Conservation (phyloP, 2,797 vertebrate genomes). For the Pantherophis alleghaniensis region DNA sequence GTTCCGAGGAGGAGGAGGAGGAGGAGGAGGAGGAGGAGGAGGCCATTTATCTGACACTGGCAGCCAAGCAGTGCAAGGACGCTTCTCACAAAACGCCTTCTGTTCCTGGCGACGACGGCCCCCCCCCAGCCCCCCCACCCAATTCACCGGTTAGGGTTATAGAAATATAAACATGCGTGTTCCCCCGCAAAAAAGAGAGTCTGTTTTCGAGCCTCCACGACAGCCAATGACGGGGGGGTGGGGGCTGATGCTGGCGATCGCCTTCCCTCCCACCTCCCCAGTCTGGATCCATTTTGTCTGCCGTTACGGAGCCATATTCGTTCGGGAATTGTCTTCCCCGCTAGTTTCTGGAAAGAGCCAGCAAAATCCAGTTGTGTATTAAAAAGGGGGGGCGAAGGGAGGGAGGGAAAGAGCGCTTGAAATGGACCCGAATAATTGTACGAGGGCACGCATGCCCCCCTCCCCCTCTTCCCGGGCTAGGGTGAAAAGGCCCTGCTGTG, state of each 20-base stretch:
- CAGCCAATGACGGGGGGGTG: background rate
- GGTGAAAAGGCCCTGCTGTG: background rate
- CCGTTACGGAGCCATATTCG: background rate
- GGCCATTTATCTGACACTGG: background rate
- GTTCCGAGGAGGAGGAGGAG: background rate
- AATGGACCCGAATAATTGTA: background rate
- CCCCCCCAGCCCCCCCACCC: background rate
- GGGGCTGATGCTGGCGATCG: background rate
- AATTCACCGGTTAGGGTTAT: constrained; percentile 48
- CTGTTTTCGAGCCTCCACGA: background rate
- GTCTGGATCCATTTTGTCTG: background rate
- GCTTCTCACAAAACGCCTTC: constrained; percentile 54
- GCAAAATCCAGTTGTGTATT: background rate
- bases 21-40: too few species aligned
- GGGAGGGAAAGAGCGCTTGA: background rate
- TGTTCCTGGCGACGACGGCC: constrained; percentile 35
- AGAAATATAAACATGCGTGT: constrained; percentile 30
- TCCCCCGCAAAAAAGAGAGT: background rate
- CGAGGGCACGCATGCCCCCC: too few species aligned
- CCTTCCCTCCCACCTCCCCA: too few species aligned
- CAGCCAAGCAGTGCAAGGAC: background rate
- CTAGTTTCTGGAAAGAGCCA: constrained; percentile 17
- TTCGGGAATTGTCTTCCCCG: background rate
- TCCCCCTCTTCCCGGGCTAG: background rate
- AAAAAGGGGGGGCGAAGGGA: background rate